Evolutionary conservation across 2,888 invertebrate genomes (phyloP).

Genomic region (Teleogryllus oceanicus): DNA sequence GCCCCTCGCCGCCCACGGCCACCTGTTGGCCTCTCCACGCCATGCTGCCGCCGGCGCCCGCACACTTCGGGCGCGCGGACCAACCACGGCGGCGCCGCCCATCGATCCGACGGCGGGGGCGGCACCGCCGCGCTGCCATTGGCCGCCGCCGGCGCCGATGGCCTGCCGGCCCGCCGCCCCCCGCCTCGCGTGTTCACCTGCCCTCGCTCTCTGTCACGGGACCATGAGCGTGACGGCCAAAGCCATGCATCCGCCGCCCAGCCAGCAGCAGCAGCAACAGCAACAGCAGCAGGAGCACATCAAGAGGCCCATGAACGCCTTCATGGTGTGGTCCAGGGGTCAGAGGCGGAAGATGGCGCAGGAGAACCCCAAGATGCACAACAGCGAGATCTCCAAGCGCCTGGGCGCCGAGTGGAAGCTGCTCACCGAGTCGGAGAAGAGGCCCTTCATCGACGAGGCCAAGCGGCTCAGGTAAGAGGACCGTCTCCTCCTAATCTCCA

Average conservation of each 20-base stretch:
- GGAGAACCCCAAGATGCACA: conserved; percentile 92
- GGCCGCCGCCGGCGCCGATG: background rate
- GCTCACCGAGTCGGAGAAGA: conserved; percentile 77
- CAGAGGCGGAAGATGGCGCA: conserved; percentile 89
- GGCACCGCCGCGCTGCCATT: background rate
- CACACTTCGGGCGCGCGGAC: background rate
- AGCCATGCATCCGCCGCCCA: background rate
- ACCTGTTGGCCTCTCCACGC: background rate
- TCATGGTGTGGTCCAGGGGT: conserved; percentile 91
- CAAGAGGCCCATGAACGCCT: conserved; percentile 92
- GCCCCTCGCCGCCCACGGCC: no score
- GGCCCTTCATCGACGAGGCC: conserved; percentile 88
- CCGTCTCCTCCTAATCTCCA: no score
- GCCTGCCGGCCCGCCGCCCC: background rate
- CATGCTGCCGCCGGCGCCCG: background rate
- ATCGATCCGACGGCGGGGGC: background rate
- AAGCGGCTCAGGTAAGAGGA: conserved; percentile 72
- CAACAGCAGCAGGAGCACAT: conserved; percentile 68
- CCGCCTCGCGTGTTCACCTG: background rate
- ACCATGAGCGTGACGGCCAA: no score
- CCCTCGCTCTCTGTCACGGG: background rate
- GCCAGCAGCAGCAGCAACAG: background rate
- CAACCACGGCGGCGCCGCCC: background rate
- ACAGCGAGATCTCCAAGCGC: conserved; percentile 84
- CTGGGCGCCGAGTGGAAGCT: conserved; percentile 87